Conservation (phyloP, 2,797 vertebrate species). For the Pteropus rufus region DNA sequence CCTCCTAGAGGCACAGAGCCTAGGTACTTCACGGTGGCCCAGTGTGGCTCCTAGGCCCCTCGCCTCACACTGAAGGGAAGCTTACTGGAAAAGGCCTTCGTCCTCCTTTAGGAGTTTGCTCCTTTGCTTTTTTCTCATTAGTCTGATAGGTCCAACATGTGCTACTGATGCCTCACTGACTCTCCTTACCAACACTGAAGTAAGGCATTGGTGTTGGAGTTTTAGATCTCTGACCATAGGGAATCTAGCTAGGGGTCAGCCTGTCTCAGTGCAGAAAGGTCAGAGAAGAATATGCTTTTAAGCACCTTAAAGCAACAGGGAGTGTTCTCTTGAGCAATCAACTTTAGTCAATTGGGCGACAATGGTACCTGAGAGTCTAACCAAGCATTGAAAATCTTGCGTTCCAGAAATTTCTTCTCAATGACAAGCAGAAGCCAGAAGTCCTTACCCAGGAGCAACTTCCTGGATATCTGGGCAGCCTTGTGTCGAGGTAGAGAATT, state of each 20-base stretch:
- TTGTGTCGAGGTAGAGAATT: neutral
- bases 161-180: fast-evolving
- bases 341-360: neutral
- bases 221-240: neutral
- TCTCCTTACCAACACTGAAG: neutral
- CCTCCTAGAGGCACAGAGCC: fast-evolving
- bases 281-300: neutral
- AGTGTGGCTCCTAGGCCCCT: fast-evolving
- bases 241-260: too few species aligned
- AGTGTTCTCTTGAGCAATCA: neutral
- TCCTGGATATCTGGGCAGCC: neutral
- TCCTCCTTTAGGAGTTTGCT: too few species aligned
- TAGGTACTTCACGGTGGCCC: fast-evolving
- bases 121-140: neutral
- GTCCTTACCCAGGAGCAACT: neutral
- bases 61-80: fast-evolving
- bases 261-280: neutral
- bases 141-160: neutral
- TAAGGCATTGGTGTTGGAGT: neutral
- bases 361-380: neutral
- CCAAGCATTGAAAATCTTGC: neutral
- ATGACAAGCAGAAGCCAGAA: neutral
- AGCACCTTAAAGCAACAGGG: neutral
- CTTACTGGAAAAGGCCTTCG: neutral
- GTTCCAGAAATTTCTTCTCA: neutral